These are phyloP conservation scores for Cistogaster globosa DNA, from an alignment of 2,888 invertebrate species.

Conservation along the genomic window DNA sequence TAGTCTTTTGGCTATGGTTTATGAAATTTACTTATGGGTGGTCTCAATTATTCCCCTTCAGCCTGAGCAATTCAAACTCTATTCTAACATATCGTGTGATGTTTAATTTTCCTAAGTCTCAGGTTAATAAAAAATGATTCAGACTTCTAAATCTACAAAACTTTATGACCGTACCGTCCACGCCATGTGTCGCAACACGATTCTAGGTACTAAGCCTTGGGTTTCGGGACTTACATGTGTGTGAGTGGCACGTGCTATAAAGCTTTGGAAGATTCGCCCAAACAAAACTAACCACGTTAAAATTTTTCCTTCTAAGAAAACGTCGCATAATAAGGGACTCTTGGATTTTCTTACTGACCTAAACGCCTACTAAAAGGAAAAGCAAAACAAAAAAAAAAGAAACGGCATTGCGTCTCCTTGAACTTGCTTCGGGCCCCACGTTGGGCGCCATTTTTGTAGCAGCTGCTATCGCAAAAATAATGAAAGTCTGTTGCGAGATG, in stretches of 20 bases:
- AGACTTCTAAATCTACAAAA: neutral
- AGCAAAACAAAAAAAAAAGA: too few relatives aligned
- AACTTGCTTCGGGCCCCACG: too few relatives aligned
- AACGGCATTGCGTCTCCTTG: too few relatives aligned
- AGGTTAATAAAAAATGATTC: neutral
- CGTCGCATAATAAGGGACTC: neutral
- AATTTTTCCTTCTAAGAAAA: neutral
- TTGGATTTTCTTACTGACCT: too few relatives aligned
- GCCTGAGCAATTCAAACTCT: neutral
- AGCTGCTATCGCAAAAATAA: too few relatives aligned
- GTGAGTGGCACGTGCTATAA: neutral
- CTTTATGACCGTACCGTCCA: neutral
- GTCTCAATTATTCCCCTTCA: too few relatives aligned
- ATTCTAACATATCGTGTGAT: neutral
- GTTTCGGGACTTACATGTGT: neutral
- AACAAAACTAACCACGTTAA: neutral
- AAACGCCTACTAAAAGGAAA: too few relatives aligned
- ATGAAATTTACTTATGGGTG: too few relatives aligned
- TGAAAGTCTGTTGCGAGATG: too few relatives aligned
- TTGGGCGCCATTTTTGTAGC: too few relatives aligned
- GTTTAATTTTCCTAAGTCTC: neutral
- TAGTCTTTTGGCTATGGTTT: too few relatives aligned
- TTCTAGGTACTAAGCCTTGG: neutral
- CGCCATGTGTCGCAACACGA: neutral
- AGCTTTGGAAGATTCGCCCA: neutral